These are phyloP conservation scores for Prietella phreatophila DNA, from an alignment of 2,113 vertebrate genomes.

Conservation along the genomic window DNA sequence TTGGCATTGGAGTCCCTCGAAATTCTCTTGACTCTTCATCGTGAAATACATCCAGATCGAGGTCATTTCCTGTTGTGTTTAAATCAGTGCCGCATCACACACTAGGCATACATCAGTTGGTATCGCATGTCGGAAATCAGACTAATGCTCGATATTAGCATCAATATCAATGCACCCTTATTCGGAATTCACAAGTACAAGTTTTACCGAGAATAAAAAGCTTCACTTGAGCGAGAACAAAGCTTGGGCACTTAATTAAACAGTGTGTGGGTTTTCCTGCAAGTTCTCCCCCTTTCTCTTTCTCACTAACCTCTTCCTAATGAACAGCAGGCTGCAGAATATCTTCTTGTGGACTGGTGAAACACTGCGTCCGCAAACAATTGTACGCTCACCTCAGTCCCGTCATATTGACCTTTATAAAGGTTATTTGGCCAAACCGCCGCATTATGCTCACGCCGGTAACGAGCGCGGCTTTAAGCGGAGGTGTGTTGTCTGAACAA, in stretches of 20 bases:
- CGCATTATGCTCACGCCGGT: not conserved
- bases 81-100: not conserved
- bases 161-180: not conserved
- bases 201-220: not conserved
- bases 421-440: not conserved
- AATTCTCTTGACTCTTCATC: too few relatives aligned
- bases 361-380: not conserved
- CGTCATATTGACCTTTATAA: not conserved
- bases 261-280: not conserved
- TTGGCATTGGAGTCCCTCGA: too few relatives aligned
- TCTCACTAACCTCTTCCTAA: conserved; percentile 5
- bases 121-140: not conserved
- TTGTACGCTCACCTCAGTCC: not conserved
- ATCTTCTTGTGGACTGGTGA: not conserved
- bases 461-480: not conserved
- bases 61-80: not conserved
- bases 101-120: not conserved
- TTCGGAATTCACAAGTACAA: not conserved
- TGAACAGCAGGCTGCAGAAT: not conserved
- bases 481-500: not conserved
- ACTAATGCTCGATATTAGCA: not conserved
- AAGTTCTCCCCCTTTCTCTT: not conserved
- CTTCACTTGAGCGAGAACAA: not conserved
- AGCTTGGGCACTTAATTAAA: not conserved
- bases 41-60: too few relatives aligned